Evolutionary conservation across 2,888 invertebrate genomes (phyloP).

Genomic region (Zeuzera pyrina): DNA sequence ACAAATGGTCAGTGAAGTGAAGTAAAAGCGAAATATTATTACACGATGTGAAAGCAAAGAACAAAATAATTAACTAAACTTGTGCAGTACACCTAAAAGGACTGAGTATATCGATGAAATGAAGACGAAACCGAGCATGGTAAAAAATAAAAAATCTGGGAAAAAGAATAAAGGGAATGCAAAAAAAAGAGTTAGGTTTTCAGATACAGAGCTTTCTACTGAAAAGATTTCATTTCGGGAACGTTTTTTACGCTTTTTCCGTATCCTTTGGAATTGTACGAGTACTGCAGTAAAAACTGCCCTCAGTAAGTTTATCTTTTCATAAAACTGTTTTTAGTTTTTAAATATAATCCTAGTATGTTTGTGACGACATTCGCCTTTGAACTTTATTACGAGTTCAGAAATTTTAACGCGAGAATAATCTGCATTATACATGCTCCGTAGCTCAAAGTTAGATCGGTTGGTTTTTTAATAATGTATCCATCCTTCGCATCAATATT

Average conservation of each 20-base stretch:
- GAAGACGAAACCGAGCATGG: slow-evolving; percentile 47
- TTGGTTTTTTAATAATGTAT: background rate
- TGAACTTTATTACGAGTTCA: slow-evolving; percentile 19
- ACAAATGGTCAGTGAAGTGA: too few species aligned
- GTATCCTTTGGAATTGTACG: slow-evolving; percentile 45
- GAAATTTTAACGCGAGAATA: slow-evolving; percentile 20
- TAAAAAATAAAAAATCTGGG: slow-evolving; percentile 34
- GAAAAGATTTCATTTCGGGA: slow-evolving; percentile 35
- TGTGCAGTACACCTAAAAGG: too few species aligned
- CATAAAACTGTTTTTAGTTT: background rate
- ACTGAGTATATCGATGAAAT: slow-evolving; percentile 29
- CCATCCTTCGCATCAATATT: background rate
- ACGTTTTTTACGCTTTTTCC: slow-evolving; percentile 42
- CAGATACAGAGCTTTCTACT: slow-evolving; percentile 31
- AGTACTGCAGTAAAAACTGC: slow-evolving; percentile 35
- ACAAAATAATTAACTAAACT: too few species aligned
- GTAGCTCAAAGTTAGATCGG: slow-evolving; percentile 15
- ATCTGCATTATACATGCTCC: slow-evolving; percentile 24
- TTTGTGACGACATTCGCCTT: slow-evolving; percentile 5
- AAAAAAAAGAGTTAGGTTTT: slow-evolving; percentile 57
- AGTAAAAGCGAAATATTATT: too few species aligned
- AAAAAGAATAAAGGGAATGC: slow-evolving; percentile 28
- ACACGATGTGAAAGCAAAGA: too few species aligned
- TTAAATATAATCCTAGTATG: background rate
- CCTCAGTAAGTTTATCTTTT: slow-evolving; percentile 38